Base-by-base conservation (phyloP, 2,113 vertebrate genomes). In the Phoenicopterus ruber region DNA sequence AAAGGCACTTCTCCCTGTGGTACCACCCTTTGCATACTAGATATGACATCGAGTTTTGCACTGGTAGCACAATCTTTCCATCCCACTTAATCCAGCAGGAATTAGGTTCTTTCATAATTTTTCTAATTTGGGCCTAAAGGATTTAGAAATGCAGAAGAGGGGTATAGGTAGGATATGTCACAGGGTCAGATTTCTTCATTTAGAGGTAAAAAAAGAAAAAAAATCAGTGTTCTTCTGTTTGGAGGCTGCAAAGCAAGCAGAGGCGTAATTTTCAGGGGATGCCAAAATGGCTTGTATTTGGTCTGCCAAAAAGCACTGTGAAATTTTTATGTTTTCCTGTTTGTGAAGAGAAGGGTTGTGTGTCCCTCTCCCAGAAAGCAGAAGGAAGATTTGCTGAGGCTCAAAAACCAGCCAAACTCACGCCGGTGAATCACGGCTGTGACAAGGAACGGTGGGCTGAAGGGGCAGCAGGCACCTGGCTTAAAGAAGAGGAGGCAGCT, bases 151-250 rank as follows among this genome's bases (percentile, higher is more conserved):
- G 32, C 9, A 65, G 61, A 89, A 73, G 0, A 86, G 8, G 20
- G 14, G 18, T 40, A 32, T 2, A 69, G 14, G 47, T 40, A 59
- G 38, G 79, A 42, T 50, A n/a, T 1, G 38, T 19, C 36, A 63
- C 15, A 44, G 29, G 4, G 67, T 59, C 38, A 54, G 17, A 77
- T 63, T 86, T 83, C 14, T 66, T 87, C 9, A 31, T 44, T 49
- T 40, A 34, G 9, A 26, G 9, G 6, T 1, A 7, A 71, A 16
- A 36, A 13, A 4, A 1, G 2, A 29, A 17, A 9, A 17, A 31
- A 31, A 11, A 52, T 17, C 2, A 0, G 6, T 24, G 47, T 13
- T 92, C 29, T 50, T 92, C 32, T 50, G 13, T 46, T 47, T 46
- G 11, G n/a, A 85, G 38, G 26, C 32, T 79, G 34, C 9, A 78